Conservation (phyloP, 2,797 vertebrate species). For the Rhinophrynus dorsalis region DNA sequence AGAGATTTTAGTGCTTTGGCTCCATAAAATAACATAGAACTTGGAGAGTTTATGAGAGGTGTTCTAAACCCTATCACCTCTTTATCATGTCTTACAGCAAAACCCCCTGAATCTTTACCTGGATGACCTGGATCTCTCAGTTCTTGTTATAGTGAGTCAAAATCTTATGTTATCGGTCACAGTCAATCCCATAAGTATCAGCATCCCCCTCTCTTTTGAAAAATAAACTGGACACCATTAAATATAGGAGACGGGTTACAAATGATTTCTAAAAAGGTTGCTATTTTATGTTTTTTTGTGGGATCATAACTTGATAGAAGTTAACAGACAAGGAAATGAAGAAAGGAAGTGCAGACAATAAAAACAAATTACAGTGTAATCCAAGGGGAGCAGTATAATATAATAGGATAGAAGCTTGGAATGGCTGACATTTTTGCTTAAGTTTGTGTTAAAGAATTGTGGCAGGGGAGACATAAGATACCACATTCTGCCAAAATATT, state of each 20-base stretch:
- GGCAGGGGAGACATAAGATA: constrained; percentile 49
- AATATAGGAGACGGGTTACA: constrained; percentile 14
- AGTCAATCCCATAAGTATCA: neutral
- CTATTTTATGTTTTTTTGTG: constrained; percentile 25
- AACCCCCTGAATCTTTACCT: too few species aligned
- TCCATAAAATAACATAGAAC: too few species aligned
- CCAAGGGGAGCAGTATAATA: constrained; percentile 33
- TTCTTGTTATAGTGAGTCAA: too few species aligned
- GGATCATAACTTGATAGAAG: constrained; percentile 24
- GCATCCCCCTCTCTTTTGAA: neutral
- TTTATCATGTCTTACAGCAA: too few species aligned
- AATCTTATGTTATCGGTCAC: neutral
- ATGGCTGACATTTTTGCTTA: constrained; percentile 56
- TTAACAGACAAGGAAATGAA: constrained; percentile 48
- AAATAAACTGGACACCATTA: too few species aligned
- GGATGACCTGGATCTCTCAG: too few species aligned
- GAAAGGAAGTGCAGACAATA: constrained; percentile 43
- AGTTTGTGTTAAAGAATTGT: constrained; percentile 46
- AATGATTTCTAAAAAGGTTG: constrained; percentile 18
- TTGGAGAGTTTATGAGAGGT: too few species aligned
- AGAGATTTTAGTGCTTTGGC: too few species aligned
- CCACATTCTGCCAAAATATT: constrained; percentile 58
- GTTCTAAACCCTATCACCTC: too few species aligned
- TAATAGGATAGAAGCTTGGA: constrained; percentile 55
- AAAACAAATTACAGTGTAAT: constrained; percentile 52